Evolutionary conservation across 2,113 vertebrate genomes (phyloP).

Genomic region (Dicrurus megarhynchus): DNA sequence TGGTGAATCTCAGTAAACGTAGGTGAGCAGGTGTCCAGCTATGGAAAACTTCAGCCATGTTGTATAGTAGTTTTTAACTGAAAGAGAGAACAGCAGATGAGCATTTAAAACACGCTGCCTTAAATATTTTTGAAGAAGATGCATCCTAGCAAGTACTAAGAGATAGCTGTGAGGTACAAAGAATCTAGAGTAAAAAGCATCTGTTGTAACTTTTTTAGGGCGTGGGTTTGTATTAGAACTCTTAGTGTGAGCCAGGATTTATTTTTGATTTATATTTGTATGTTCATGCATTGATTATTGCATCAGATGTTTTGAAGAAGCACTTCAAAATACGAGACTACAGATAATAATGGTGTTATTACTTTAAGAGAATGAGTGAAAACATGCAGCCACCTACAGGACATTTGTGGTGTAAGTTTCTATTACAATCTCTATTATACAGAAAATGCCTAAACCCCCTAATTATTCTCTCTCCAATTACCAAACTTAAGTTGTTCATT

Average conservation of each 20-base stretch:
- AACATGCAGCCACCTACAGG: neutral
- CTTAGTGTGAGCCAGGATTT: neutral
- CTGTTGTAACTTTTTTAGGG: neutral
- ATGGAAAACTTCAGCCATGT: neutral
- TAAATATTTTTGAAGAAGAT: neutral
- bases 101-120: neutral
- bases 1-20: neutral
- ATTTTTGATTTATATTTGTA: neutral
- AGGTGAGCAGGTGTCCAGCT: neutral
- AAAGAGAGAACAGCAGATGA: neutral
- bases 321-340: neutral
- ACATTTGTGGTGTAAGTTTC: neutral
- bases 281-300: neutral
- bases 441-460: neutral
- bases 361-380: neutral
- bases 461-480: neutral
- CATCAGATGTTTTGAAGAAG: neutral
- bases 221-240: neutral
- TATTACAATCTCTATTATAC: neutral
- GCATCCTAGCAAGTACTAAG: neutral
- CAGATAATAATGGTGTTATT: fast-evolving
- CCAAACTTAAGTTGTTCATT: neutral
- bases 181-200: neutral
- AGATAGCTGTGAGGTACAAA: neutral
- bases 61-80: neutral